Base-by-base conservation (phyloP, 2,888 invertebrate genomes). In the Scaptodrosophila latifasciaeformis region DNA sequence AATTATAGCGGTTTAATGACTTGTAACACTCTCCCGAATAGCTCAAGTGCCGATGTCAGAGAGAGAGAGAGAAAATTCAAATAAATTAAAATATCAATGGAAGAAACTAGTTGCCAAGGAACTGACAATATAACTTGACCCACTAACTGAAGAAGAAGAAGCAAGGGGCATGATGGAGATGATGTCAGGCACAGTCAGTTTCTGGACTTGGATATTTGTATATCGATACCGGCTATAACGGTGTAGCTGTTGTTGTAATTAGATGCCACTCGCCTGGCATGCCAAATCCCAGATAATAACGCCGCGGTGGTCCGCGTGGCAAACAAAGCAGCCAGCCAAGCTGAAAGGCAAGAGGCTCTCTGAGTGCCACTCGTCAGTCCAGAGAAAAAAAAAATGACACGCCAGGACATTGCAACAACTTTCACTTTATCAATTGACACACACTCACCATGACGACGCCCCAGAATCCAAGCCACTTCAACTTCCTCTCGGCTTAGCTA, bases 1-100 rank as follows among this genome's bases (percentile, higher is more conserved):
- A 65, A 74, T 82, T 78, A 77, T 58, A 63, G 67, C 63, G 19
- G 58, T 57, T 82, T 81, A 81, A 81, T 81, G 80, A 82, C 75
- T 71, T 79, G 77, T 69, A 51, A 70, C 67, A 67, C 51, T 54
- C 62, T 48, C 47, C 27, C 29, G 35, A 15, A 43, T 13, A 50
- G 46, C 31, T 30, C 47, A 50, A 43, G 39, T 9, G 37, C 35
- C 18, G 27, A 30, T 12, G 12, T 19, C 30, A 13, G 24, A 34
- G 31, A 46, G 34, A 13, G n/a, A 30, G 13, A 42, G n/a, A n/a
- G n/a, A n/a, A n/a, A 27, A 40, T 49, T 56, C 4, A 47, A 48
- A 51, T 48, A 54, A 56, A 60, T 60, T 54, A 54, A 62, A 57
- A 49, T 31, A 29, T 44, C 30, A 48, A 45, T 54, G 49, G 13